A percentile compares a stretch with the other conserved stretches of the same genome.
Conservation (phyloP, 2,888 invertebrate species). For the Ephialtes manifestator region DNA sequence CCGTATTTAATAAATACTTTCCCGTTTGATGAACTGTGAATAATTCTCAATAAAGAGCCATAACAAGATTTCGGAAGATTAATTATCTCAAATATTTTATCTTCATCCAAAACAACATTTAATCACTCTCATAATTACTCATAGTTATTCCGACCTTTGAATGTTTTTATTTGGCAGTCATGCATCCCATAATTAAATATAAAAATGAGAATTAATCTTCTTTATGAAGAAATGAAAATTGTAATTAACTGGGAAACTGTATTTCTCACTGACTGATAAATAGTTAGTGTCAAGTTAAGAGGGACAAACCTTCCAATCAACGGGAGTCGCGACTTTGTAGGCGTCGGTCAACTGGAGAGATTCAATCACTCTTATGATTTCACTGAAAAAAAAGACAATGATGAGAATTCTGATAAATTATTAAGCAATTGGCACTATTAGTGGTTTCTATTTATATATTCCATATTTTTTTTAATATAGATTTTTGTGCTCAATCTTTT, state of each 20-base stretch:
- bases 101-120: no score
- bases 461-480: no score
- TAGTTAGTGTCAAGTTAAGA: slow-evolving; percentile 9
- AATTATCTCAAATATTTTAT: no score
- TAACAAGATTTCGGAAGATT: no score
- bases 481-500: no score
- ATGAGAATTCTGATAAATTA: not conserved
- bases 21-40: no score
- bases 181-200: not conserved
- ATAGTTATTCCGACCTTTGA: no score
- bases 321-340: slow-evolving; percentile 96
- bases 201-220: not conserved
- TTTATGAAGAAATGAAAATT: not conserved
- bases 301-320: slow-evolving; percentile 92
- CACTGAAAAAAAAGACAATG: slow-evolving; percentile 89
- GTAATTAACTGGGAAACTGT: not conserved
- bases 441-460: not conserved
- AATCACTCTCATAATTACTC: no score
- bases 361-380: slow-evolving; percentile 96
- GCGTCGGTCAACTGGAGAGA: slow-evolving; percentile 95
- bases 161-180: no score
- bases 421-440: not conserved
- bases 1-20: no score
- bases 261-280: not conserved
- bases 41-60: no score